phyloP scores from a whole-genome alignment of 2,113 vertebrate genomes.

The Pongo pygmaeus region DNA sequence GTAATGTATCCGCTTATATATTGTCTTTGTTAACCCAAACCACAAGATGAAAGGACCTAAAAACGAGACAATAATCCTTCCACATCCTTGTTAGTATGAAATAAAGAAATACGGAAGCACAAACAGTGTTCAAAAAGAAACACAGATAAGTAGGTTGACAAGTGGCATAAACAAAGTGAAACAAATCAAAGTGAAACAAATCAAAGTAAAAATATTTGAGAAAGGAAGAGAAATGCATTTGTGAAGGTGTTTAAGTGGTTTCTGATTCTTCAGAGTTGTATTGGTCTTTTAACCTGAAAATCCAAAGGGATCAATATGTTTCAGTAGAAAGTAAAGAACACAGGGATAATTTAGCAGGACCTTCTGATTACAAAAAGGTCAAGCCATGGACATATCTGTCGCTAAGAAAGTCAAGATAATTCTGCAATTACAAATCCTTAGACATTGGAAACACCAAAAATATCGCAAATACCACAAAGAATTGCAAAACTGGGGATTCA shows the following conservation, averaged over 20 bases:
- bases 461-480: constrained; percentile 14
- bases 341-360: constrained; percentile 46
- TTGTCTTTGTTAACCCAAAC: constrained; percentile 17
- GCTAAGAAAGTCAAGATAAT: constrained; percentile 44
- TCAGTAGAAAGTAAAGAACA: constrained; percentile 35
- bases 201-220: not conserved
- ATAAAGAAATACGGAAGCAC: not conserved
- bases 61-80: constrained; percentile 43
- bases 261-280: constrained; percentile 25
- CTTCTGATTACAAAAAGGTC: constrained; percentile 67
- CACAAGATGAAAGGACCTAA: constrained; percentile 10
- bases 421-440: constrained; percentile 58
- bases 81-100: not conserved
- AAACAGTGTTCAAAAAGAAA: constrained; percentile 34
- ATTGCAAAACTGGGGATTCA: not conserved
- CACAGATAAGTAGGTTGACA: not conserved
- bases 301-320: not conserved
- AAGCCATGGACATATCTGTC: constrained; percentile 50
- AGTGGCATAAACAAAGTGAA: not conserved
- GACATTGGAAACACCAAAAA: not conserved
- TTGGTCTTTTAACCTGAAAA: constrained; percentile 36
- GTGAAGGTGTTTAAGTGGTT: constrained; percentile 26
- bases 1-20: constrained; percentile 3
- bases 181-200: not conserved
- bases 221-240: not conserved